These are phyloP conservation scores for Unio pictorum DNA, from an alignment of 2,888 invertebrate species.

Conservation along the genomic window DNA sequence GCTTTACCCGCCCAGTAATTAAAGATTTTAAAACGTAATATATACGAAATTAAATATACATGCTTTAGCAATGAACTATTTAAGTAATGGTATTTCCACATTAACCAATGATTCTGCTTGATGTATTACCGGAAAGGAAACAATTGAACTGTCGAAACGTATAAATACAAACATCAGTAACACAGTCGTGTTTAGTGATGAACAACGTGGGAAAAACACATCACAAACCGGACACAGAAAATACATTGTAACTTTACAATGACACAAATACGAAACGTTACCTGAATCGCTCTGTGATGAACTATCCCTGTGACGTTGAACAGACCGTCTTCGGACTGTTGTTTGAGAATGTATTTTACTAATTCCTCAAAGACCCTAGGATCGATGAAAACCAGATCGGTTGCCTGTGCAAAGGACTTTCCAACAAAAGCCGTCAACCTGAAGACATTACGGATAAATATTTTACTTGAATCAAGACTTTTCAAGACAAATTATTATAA, in stretches of 20 bases:
- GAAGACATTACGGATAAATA: constrained; percentile 5
- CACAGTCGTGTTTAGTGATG: neutral
- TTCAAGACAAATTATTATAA: too few relatives aligned
- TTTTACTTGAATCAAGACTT: too few relatives aligned
- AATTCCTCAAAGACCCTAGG: constrained; percentile 77
- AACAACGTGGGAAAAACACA: neutral
- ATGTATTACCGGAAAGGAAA: too few relatives aligned
- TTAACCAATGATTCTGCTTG: too few relatives aligned
- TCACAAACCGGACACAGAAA: neutral
- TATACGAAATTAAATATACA: too few relatives aligned
- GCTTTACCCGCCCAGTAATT: too few relatives aligned
- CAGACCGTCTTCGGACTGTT: constrained; percentile 82
- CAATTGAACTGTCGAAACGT: too few relatives aligned
- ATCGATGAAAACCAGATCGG: constrained; percentile 80
- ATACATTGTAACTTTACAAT: neutral
- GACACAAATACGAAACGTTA: constrained; percentile 10
- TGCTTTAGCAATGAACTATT: too few relatives aligned
- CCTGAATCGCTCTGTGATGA: constrained; percentile 80
- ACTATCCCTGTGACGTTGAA: constrained; percentile 82
- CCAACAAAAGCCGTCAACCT: constrained; percentile 90
- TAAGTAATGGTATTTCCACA: too few relatives aligned
- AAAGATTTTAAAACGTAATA: too few relatives aligned
- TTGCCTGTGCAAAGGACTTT: constrained; percentile 80
- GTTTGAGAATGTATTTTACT: constrained; percentile 81
- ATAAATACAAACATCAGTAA: too few relatives aligned